Evolutionary conservation across 2,888 invertebrate species (phyloP), one percentile per base, ranked within the genome.

Genomic region (Drosophila mettleri): DNA sequence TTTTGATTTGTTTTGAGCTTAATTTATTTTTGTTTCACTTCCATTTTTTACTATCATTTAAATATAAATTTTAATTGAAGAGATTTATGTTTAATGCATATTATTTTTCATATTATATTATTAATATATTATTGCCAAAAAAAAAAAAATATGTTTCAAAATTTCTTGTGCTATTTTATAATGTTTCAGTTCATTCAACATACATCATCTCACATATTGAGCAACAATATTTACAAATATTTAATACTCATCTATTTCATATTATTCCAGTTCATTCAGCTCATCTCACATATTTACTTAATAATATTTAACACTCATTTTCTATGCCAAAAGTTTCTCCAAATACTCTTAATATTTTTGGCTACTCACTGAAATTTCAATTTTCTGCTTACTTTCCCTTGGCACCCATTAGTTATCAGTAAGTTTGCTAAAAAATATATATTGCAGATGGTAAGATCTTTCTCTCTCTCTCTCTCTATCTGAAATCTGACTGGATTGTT

Each of bases 401-500:
- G 27, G 27, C 27, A 27, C 18, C 51, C 24, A 27, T 49, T 34
- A 22, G 34, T 14, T 22, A 34, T 22, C 49, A 34, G 0, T 2
- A n/a, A 22, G 22, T 34, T n/a, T 22, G 33, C 29, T 29, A 52
- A 18, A 27, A 36, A 38, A 18, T 2, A 29, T 38, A 24, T 36
- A 27, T 18, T 27, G 38, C 9, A 45, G 22, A 27, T 43, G 18
- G 22, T 18, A 31, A 39, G 27, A 39, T 24, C 12, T 63, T 63
- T 41, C 14, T 14, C 16, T 16, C 31, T 22, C n/a, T 12, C 9
- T 33, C 6, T 24, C 18, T 27, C n/a, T 41, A 12, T 48, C 46
- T 41, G 0, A 43, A 43, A 60, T 60, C 60, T 27, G 22, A 14
- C 20, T 61, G 10, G 22, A 36, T 43, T 16, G 14, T 39, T 39